Evolutionary conservation across 2,113 vertebrate genomes (phyloP).

Genomic region (Mus musculus): DNA sequence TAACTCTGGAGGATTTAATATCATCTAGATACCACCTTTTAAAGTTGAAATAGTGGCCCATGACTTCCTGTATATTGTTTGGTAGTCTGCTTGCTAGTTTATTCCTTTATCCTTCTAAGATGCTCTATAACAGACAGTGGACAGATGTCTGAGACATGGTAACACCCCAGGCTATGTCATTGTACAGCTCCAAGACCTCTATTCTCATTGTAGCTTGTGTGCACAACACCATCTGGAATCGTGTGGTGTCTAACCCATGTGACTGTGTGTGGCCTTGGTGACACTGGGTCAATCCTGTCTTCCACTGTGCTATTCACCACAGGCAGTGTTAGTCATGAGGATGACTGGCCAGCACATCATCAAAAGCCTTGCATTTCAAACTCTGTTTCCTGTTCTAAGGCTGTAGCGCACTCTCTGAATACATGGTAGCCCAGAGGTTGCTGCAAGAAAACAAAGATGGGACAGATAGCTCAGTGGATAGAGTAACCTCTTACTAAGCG

Average conservation of each 20-base stretch:
- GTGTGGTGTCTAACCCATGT: not conserved
- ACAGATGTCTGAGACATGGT: not conserved
- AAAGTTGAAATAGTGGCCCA: slow-evolving; percentile 34
- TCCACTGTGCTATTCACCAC: not conserved
- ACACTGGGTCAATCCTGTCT: not conserved
- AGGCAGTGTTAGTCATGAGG: not conserved
- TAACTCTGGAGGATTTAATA: not conserved
- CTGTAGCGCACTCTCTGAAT: not conserved
- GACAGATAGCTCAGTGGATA: not conserved
- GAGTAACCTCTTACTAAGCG: not conserved
- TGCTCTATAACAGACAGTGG: slow-evolving; percentile 11
- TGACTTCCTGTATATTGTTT: slow-evolving; percentile 2
- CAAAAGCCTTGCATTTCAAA: not conserved
- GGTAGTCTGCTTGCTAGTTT: slow-evolving; percentile 51
- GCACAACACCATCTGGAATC: not conserved
- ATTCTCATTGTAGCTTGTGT: not conserved
- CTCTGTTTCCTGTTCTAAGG: not conserved
- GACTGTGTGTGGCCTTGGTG: not conserved
- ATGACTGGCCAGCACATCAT: not conserved
- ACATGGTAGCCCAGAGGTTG: not conserved
- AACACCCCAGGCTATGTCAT: not conserved
- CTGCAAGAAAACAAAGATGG: not conserved
- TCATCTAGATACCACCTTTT: slow-evolving; percentile 51
- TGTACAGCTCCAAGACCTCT: not conserved
- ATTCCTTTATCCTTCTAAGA: not conserved